Base-by-base conservation (phyloP, 2,113 vertebrate species). In the Hystrix cristata region DNA sequence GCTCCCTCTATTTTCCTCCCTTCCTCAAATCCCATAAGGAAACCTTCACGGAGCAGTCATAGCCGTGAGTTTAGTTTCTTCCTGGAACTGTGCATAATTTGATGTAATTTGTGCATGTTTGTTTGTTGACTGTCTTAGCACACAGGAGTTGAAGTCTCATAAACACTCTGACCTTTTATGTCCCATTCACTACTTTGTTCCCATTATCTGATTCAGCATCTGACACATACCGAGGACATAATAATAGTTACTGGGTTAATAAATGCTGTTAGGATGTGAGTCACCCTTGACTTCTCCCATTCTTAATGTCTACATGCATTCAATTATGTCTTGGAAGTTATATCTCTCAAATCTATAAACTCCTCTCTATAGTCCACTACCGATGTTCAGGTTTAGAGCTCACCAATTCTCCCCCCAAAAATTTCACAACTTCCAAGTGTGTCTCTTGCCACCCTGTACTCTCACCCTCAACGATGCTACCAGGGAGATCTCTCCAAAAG, bases 141-240 rank as follows among this genome's bases (percentile, higher is more conserved):
- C 2, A 38, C 8, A 43, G 7, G 48, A 59, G 46, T 1, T 31
- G 6, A 12, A 27, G 9, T 8, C 43, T 29, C 12, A 23, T 10
- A 27, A n/a, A 31, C 8, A 2, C 4, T 38, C 11, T 12, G n/a
- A n/a, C 3, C 14, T 65, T n/a, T 25, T 25, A 7, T 12, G 1
- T 69, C 25, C 31, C 16, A 3, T 43, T 55, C 65, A 34, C 38
- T 31, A 23, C 0, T 19, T 4, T 59, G 25, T 12, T 55, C 64
- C 23, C 31, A 27, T 8, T 6, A 31, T 5, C 18, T 13, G 19
- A 34, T 67, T 64, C 65, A 62, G 59, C 34, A 43, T 60, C 29
- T 48, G 13, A 18, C 23, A n/a, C 48, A n/a, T 1, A 7, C 12
- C 3, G 29, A 23, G 38, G 8, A 16, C 15, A 65, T 55, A 51